These are phyloP conservation scores for Trogon melanurus DNA, from an alignment of 2,113 vertebrate genomes.

Conservation along the genomic window DNA sequence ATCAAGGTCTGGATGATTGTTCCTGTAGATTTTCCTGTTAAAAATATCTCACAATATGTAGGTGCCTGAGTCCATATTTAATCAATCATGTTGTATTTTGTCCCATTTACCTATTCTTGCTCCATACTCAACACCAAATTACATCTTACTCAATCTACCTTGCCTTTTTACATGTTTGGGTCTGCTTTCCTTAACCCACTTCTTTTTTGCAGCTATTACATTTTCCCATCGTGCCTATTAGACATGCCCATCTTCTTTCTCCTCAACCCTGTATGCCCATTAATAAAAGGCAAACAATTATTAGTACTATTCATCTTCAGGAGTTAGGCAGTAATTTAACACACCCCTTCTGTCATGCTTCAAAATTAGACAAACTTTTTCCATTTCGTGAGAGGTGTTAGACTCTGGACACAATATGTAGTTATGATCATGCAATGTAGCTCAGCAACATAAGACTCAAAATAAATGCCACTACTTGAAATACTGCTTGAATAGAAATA, in stretches of 20 bases:
- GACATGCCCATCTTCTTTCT: neutral
- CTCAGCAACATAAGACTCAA: neutral
- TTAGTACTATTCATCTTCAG: neutral
- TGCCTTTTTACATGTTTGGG: neutral
- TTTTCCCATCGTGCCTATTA: neutral
- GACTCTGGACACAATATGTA: neutral
- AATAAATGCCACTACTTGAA: neutral
- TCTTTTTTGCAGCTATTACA: neutral
- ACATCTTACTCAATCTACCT: neutral
- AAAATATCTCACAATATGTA: conserved; percentile 36
- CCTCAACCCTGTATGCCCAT: neutral
- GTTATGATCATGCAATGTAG: neutral
- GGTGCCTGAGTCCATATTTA: conserved; percentile 10
- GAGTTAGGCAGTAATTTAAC: neutral
- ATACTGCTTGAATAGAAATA: neutral
- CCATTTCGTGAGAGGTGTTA: neutral
- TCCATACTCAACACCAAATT: neutral
- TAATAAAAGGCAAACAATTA: conserved; percentile 17
- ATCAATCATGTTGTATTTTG: neutral
- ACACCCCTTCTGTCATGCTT: neutral
- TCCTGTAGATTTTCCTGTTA: conserved; percentile 55
- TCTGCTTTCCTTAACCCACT: neutral
- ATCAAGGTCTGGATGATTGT: conserved; percentile 57
- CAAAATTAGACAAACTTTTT: conserved; percentile 13
- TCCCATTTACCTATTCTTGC: neutral